These are phyloP conservation scores for Perdita meconis DNA, from an alignment of 2,888 invertebrate species.

Conservation along the genomic window DNA sequence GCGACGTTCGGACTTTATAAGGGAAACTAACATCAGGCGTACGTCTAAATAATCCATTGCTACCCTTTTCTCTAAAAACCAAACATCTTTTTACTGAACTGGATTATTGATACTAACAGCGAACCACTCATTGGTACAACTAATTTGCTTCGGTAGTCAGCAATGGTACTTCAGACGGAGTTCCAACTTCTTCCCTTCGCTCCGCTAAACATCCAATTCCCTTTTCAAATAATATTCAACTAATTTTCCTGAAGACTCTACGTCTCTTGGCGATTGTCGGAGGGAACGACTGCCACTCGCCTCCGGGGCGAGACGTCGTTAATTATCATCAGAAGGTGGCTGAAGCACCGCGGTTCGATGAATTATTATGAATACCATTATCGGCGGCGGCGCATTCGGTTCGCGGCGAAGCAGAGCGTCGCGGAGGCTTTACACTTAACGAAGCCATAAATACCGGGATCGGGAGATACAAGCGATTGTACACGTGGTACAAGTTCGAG, in stretches of 20 bases:
- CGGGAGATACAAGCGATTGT: slow-evolving; percentile 46
- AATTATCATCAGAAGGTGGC: slow-evolving; percentile 42
- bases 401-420: slow-evolving; percentile 20
- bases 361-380: slow-evolving; percentile 37
- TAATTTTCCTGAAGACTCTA: background rate
- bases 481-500: slow-evolving; percentile 55
- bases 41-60: too few species aligned
- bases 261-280: too few species aligned
- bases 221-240: background rate
- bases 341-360: slow-evolving; percentile 8
- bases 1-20: background rate
- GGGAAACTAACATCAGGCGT: too few species aligned
- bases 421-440: slow-evolving; percentile 57
- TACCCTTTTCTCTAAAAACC: too few species aligned
- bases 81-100: too few species aligned
- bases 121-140: too few species aligned
- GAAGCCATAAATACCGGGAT: slow-evolving; percentile 58
- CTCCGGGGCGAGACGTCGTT: slow-evolving; percentile 23
- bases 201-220: too few species aligned
- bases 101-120: too few species aligned
- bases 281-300: slow-evolving; percentile 1
- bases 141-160: too few species aligned
- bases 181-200: too few species aligned
- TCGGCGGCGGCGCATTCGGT: slow-evolving; percentile 29
- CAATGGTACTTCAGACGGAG: too few species aligned